phyloP scores from a whole-genome alignment of 2,888 invertebrate species.

The Calliopum simillimum region DNA sequence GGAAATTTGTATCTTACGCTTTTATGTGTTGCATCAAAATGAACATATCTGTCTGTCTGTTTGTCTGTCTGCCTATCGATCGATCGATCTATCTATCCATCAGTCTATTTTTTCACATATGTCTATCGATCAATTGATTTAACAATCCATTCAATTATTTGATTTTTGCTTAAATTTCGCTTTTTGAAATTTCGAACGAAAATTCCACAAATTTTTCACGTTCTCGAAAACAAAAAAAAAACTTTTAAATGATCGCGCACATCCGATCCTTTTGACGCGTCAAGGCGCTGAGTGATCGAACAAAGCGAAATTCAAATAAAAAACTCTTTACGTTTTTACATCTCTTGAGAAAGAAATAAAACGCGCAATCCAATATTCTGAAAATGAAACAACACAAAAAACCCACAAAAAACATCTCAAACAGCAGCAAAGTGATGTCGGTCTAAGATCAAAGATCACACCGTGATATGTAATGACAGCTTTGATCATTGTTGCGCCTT shows the following conservation, averaged over 20 bases:
- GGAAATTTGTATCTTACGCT: slow-evolving; percentile 1
- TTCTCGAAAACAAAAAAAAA: not conserved
- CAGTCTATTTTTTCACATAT: not conserved
- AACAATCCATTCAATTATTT: slow-evolving; percentile 24
- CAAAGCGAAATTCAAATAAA: slow-evolving; percentile 36
- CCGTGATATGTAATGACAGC: slow-evolving; percentile 57
- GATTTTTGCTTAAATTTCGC: not conserved
- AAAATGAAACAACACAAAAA: no score
- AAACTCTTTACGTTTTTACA: not conserved
- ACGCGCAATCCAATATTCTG: not conserved
- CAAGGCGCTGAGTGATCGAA: slow-evolving; percentile 34
- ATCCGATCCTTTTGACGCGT: slow-evolving; percentile 38
- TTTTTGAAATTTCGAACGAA: slow-evolving; percentile 6
- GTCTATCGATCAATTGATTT: slow-evolving; percentile 27
- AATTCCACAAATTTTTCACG: slow-evolving; percentile 20
- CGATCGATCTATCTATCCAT: not conserved
- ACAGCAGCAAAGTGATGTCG: slow-evolving; percentile 29
- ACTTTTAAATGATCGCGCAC: slow-evolving; percentile 13
- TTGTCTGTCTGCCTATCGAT: slow-evolving; percentile 35
- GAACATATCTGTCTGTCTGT: slow-evolving; percentile 46
- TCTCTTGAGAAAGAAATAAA: not conserved
- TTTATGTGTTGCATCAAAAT: slow-evolving; percentile 47
- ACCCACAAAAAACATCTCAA: not conserved
- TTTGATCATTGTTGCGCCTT: slow-evolving; percentile 55
- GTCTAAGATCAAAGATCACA: slow-evolving; percentile 48